Evolutionary conservation across 2,113 vertebrate genomes (phyloP), one percentile per base, ranked within the genome.

Genomic region (Collichthys lucidus): DNA sequence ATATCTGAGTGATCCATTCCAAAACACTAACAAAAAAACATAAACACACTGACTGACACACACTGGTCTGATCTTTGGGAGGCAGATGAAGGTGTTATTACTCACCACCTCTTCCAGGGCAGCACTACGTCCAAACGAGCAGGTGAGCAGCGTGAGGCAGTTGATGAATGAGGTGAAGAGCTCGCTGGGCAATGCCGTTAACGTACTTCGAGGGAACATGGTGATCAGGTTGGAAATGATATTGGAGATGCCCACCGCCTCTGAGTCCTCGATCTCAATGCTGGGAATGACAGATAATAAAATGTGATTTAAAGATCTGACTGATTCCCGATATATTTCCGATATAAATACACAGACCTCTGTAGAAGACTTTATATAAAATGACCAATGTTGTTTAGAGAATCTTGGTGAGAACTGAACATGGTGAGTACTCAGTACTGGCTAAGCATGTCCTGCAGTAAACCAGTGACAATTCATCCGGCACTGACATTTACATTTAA

Each of bases 181-280:
- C 63, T 99, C 98, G 40, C 93, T 97, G 71, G 98, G 98, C 93
- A 99, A 95, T 31, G 98, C 97, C n/a, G 97, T 99, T 85, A 99
- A 92, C 87, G 95, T 94, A 84, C 96, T 98, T 44, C 97, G 95
- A 16, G 98, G 98, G 90, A 99, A 99, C 87, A 98, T 98, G 4
- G 97, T 97, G 95, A 99, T 98, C 90, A 99, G 92, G 85, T 99
- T 99, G 95, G 97, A 98, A 94, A 99, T 97, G 91, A 99, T 97
- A 91, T 96, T 99, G 78, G 98, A 96, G 93, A 99, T 96, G 46
- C 98, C 98, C 64, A 99, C 96, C 1, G 98, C 98, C 95, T 99
- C 98, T 0, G 97, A 99, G 92, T 99, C 98, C 93, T 99, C 98
- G 80, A 99, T 98, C 95, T 99, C 98, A 91, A 99, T 98, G 92